Percentiles rank a stretch among this genome's conserved stretches.
Evolutionary conservation across 2,797 vertebrate species (phyloP).

Genomic region (Erithacus rubecula): DNA sequence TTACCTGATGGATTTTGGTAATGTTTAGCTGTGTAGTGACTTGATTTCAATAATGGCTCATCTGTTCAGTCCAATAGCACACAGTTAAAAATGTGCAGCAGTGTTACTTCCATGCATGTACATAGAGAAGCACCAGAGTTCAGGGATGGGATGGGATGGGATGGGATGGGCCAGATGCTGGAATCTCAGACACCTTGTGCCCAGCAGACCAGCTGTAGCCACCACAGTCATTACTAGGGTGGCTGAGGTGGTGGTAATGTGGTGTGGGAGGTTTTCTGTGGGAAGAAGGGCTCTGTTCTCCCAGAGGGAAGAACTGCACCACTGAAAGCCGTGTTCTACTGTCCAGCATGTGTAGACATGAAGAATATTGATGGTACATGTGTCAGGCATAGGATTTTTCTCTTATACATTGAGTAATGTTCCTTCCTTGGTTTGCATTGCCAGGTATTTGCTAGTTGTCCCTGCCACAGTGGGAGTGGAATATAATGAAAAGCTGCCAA

Average conservation of each 20-base stretch:
- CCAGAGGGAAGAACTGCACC: neutral
- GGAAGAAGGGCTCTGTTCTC: neutral
- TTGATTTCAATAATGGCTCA: neutral
- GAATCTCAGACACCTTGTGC: neutral
- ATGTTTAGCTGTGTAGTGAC: neutral
- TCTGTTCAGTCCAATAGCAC: neutral
- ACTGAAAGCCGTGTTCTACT: neutral
- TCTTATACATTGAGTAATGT: neutral
- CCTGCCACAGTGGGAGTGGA: neutral
- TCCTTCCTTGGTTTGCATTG: neutral
- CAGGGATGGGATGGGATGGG: neutral
- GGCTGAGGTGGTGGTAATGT: neutral
- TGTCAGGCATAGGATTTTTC: neutral
- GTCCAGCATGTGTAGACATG: neutral
- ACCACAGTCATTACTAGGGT: neutral
- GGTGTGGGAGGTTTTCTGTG: accelerated
- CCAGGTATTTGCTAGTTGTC: neutral
- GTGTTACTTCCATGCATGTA: accelerated
- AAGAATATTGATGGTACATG: neutral
- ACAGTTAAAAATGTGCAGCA: neutral
- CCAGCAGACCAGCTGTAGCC: neutral
- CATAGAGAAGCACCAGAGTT: accelerated
- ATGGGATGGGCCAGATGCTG: too few relatives aligned
- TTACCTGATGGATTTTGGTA: neutral
- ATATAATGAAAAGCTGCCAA: neutral